phyloP scores from a whole-genome alignment of 2,797 vertebrate species.

The Sarcophilus harrisii region DNA sequence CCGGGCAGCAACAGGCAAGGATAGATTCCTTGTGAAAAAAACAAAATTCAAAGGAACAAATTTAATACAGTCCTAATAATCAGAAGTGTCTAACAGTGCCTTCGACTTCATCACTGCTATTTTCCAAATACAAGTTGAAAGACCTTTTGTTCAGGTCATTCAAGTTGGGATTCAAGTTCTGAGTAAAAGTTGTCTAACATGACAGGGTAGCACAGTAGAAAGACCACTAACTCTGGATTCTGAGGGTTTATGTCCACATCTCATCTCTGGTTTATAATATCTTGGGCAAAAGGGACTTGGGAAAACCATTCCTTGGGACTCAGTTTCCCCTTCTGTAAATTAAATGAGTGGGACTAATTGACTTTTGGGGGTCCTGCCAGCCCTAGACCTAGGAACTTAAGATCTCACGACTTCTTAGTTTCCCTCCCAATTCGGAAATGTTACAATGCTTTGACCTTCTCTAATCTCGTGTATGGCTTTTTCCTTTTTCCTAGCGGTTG shows the following conservation, averaged over 20 bases:
- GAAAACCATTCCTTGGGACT: background rate
- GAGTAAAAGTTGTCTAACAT: background rate
- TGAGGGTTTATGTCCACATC: background rate
- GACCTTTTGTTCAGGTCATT: background rate
- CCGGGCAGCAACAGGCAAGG: slow-evolving; percentile 18
- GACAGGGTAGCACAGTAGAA: background rate
- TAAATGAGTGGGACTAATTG: background rate
- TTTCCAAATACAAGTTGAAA: background rate
- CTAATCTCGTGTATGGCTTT: slow-evolving; percentile 44
- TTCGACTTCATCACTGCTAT: background rate
- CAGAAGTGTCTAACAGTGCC: background rate
- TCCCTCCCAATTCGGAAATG: background rate
- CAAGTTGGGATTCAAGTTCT: background rate
- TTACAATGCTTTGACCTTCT: background rate
- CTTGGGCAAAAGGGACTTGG: background rate
- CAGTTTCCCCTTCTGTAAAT: background rate
- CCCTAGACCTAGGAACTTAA: background rate
- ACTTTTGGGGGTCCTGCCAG: background rate
- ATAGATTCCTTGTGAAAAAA: slow-evolving; percentile 25
- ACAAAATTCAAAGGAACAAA: background rate
- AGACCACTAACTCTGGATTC: background rate
- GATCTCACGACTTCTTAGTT: too few relatives aligned
- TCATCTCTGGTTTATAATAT: background rate
- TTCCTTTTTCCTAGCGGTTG: slow-evolving; percentile 12
- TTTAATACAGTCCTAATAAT: background rate